Evolutionary conservation across 53 echinoderm and acorn worm species (phyloP), one percentile per base, ranked within the genome.

Genomic region (Henricia sp.): DNA sequence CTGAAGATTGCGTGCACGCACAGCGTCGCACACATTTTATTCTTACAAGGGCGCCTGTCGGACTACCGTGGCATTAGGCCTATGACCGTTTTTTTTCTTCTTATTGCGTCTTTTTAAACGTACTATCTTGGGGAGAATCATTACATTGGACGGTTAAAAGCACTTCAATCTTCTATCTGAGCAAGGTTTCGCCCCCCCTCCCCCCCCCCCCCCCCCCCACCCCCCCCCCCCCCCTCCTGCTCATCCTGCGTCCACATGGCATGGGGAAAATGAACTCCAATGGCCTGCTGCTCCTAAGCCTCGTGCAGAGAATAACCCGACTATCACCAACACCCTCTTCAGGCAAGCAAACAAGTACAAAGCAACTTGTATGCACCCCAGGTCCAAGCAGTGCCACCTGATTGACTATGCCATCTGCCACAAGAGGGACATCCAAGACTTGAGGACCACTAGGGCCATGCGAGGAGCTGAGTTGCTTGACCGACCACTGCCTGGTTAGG

Each of bases 161-260:
- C n/a, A n/a, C n/a, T n/a, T n/a, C n/a, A n/a, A n/a, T n/a, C n/a
- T n/a, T n/a, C n/a, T n/a, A n/a, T n/a, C n/a, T n/a, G n/a, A n/a
- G n/a, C n/a, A n/a, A n/a, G n/a, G n/a, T n/a, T n/a, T n/a, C n/a
- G n/a, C n/a, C n/a, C n/a, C n/a, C n/a, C n/a, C n/a, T n/a, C n/a
- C n/a, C n/a, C n/a, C n/a, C n/a, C n/a, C n/a, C n/a, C n/a, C n/a
- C n/a, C n/a, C n/a, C n/a, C n/a, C n/a, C n/a, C n/a, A n/a, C n/a
- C n/a, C n/a, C n/a, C n/a, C n/a, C n/a, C n/a, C n/a, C n/a, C n/a
- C n/a, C n/a, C n/a, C n/a, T n/a, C n/a, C n/a, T n/a, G n/a, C n/a
- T n/a, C 3, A 51, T 86, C 8, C 46, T 90, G 40, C 85, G 86
- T 3, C 68, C 26, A 41, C 78, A 90, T 34, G 86, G 90, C 2